phyloP scores from a whole-genome alignment of 2,888 invertebrate species.

The Tiliacea citrago region DNA sequence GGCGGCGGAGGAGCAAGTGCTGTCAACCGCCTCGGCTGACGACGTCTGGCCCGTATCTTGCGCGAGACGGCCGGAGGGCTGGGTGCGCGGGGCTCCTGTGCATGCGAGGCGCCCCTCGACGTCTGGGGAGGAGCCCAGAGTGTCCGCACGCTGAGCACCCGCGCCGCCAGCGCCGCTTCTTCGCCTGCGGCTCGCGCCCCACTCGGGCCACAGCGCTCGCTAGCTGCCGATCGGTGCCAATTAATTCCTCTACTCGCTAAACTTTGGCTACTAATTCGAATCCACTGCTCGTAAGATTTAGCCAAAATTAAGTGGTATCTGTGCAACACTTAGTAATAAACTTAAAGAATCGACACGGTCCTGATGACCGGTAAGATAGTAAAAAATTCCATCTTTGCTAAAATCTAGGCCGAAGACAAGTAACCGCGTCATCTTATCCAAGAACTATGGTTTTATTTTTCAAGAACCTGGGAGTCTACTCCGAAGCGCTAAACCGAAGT shows the following conservation, averaged over 20 bases:
- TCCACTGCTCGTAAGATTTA: too few species aligned
- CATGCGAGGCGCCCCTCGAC: constrained; percentile 48
- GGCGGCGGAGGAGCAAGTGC: constrained; percentile 80
- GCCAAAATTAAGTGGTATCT: background rate
- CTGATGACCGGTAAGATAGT: background rate
- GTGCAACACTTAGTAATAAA: background rate
- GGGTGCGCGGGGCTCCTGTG: constrained; percentile 68
- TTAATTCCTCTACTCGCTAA: constrained; percentile 71
- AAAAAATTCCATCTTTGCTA: background rate
- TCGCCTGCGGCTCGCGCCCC: constrained; percentile 75
- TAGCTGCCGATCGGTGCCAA: constrained; percentile 89
- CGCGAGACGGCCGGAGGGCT: constrained; percentile 80
- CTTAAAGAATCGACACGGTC: background rate
- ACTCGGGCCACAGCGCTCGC: constrained; percentile 88
- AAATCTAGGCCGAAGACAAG: too few species aligned
- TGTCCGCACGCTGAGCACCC: constrained; percentile 77
- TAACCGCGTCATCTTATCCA: background rate
- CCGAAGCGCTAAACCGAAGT: too few species aligned
- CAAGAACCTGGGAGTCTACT: background rate
- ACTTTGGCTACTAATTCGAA: too few species aligned
- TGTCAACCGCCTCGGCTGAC: constrained; percentile 80
- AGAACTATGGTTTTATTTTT: background rate
- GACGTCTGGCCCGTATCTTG: constrained; percentile 84
- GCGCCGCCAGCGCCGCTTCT: constrained; percentile 80
- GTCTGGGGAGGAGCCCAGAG: constrained; percentile 75